Evolutionary conservation across 2,888 invertebrate species (phyloP).

Genomic region (Strigamia maritima): DNA sequence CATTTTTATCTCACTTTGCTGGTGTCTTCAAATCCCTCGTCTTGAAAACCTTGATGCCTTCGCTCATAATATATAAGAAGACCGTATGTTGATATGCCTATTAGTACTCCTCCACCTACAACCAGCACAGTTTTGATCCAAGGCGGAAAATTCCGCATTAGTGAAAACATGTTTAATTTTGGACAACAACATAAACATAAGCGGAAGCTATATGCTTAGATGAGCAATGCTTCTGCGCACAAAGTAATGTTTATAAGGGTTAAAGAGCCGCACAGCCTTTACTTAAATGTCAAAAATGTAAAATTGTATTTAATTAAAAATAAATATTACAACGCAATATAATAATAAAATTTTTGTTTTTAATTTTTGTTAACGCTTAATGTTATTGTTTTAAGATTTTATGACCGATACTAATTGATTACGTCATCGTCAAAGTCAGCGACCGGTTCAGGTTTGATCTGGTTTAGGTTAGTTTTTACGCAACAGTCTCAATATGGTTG

Average conservation of each 20-base stretch:
- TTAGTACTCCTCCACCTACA: conserved; percentile 40
- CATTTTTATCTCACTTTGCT: not conserved
- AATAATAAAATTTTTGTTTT: not conserved
- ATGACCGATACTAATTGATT: not conserved
- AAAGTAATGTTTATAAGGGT: not conserved
- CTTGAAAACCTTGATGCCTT: conserved; percentile 37
- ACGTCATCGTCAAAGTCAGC: not conserved
- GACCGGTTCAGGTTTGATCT: not conserved
- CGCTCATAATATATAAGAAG: conserved; percentile 38
- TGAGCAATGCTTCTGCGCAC: not conserved
- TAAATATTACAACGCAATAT: not conserved
- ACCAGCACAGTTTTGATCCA: conserved; percentile 42
- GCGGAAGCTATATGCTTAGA: not conserved
- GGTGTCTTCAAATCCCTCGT: conserved; percentile 43
- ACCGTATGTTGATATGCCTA: conserved; percentile 42
- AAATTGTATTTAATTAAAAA: not conserved
- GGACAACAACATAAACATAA: conserved; percentile 5
- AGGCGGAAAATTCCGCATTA: conserved; percentile 31
- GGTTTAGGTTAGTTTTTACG: not conserved
- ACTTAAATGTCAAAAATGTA: not conserved
- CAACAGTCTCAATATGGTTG: conserved; percentile 8
- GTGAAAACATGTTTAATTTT: conserved; percentile 37
- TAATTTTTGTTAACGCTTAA: too few relatives aligned
- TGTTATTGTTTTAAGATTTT: not conserved
- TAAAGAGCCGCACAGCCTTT: not conserved